Base-by-base conservation (phyloP, 2,113 vertebrate genomes). In the Himantopus leucocephalus region DNA sequence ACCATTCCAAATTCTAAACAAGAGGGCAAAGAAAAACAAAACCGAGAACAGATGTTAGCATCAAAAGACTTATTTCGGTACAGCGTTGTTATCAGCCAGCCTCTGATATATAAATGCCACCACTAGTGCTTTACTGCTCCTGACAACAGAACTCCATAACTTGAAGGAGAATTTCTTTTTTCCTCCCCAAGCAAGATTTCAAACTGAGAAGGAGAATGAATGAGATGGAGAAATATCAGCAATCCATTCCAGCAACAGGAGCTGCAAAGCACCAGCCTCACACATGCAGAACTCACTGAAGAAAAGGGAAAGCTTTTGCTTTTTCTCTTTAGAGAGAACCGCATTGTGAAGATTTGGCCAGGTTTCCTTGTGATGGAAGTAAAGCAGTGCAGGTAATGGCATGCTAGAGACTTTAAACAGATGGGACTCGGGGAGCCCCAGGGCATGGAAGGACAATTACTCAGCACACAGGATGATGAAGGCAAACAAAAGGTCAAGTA, bases 1-100 rank as follows among this genome's bases (percentile, higher is more conserved):
- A 99, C 98, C 81, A 98, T 98, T 91, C 98, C 99, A 97, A 99
- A 98, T 97, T 99, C 99, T 99, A 98, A 90, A 83, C 76, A 47
- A 81, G 74, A 52, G 73, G 83, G 53, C 35, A 93, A 96, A 96
- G 62, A 84, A 91, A 94, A 91, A 78, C 90, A 94, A 96, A 94
- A 81, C 56, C 10, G 1, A 86, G 68, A 94, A 60, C 76, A 84
- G 79, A 78, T 67, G 85, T 96, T 90, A 96, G 37, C 60, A 47
- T 17, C 5, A 4, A 74, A 90, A 88, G 71, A 71, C 90, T 88
- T 93, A 35, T 32, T 95, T 88, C 37, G 21, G 56, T 45, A 79
- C 39, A 71, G 56, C 35, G 56, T 5, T 88, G 58, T 80, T 94
- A 95, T 47, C 74, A 95, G 76, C 22, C 76, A 80, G 63, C 52